These are phyloP conservation scores for Branchipolynoe longqiensis DNA, from an alignment of 2,888 invertebrate species.

Conservation along the genomic window DNA sequence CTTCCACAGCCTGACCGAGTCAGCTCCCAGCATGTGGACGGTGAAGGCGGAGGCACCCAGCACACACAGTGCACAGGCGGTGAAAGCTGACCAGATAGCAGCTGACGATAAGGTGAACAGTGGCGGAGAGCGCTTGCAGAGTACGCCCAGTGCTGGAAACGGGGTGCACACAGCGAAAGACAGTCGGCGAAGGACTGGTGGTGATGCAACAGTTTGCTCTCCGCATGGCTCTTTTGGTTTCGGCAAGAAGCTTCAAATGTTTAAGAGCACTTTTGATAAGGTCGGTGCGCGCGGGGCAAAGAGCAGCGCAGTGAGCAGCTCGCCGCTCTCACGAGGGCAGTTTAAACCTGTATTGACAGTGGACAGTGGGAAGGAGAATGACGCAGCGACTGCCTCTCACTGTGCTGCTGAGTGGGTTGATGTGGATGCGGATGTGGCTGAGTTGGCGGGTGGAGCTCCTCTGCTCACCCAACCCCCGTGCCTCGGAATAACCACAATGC, in stretches of 20 bases:
- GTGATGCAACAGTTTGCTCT: too few species aligned
- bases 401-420: too few species aligned
- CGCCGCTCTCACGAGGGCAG: not conserved
- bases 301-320: not conserved
- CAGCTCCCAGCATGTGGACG: not conserved
- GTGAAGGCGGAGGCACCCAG: not conserved
- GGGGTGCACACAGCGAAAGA: too few species aligned
- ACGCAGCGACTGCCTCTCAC: not conserved
- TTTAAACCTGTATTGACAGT: constrained; percentile 15
- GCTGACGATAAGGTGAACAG: too few species aligned
- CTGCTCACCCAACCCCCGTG: not conserved
- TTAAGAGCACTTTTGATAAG: constrained; percentile 34
- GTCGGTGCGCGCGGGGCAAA: not conserved
- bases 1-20: constrained; percentile 31
- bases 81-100: too few species aligned
- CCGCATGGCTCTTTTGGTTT: constrained; percentile 14
- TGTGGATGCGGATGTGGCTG: too few species aligned
- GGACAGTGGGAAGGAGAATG: not conserved
- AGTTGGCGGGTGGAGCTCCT: not conserved
- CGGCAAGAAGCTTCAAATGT: constrained; percentile 16
- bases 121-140: too few species aligned
- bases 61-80: not conserved
- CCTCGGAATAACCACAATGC: not conserved
- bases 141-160: too few species aligned
- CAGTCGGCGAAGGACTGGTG: too few species aligned